Evolutionary conservation across 2,797 vertebrate genomes (phyloP), one percentile per base, ranked within the genome.

Genomic region (Mionectes olivaceus): DNA sequence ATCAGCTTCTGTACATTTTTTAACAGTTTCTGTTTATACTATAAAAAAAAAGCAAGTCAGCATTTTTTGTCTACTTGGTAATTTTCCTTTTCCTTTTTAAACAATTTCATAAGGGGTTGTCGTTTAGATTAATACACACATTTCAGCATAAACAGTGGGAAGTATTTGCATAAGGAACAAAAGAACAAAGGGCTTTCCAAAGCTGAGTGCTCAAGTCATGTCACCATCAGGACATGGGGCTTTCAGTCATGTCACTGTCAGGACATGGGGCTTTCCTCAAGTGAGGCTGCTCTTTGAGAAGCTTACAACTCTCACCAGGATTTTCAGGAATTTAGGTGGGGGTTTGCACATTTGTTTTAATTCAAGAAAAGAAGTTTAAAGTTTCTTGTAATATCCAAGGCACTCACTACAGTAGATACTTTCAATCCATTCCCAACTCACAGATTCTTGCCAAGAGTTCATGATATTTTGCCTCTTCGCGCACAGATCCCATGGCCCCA

Each of bases 401-500:
- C 39, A 7, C 17, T 52, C 5, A 2, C 6, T 6, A n/a, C 19
- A 83, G 28, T 4, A 11, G 30, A 24, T 27, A 2, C 41, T 52
- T 63, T 4, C 43, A 46, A 52, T 32, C 52, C 50, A 2, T 8
- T 46, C 77, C 56, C 41, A 37, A 10, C 74, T 39, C 50, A 4
- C 1, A 0, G 33, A 33, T 30, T 44, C 60, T 43, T 14, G 22
- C 49, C 4, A 7, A 27, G 37, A 50, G 49, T 5, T 41, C 6
- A 1, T 13, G 9, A 16, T 1, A 24, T 9, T 74, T 32, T 5
- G 37, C 37, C 22, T 28, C 11, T 41, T 41, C 30, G 4, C 41
- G 37, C 24, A 2, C 0, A 0, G 5, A 12, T n/a, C 2, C 59
- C 4, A 0, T 0, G 5, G 37, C 82, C 41, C 17, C 4, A 4